Base-by-base conservation (phyloP, 2,888 invertebrate species). In the Lomographa bimaculata region DNA sequence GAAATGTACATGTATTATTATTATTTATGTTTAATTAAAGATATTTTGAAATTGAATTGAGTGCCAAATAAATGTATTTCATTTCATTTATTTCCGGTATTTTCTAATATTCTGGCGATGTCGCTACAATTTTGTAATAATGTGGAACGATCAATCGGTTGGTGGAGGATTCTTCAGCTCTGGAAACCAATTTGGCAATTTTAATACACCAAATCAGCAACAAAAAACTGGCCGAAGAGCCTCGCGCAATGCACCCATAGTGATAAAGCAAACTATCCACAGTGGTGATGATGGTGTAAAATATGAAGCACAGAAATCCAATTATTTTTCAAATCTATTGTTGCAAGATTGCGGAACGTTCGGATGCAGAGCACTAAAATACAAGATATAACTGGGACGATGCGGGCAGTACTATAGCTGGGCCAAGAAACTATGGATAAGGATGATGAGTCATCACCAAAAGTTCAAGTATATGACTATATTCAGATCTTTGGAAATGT, bases 281-380 rank as follows among this genome's bases (percentile, higher is more conserved):
- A 67, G 79, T 57, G 82, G 86, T 8, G 89, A 87, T 57, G 89
- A 90, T 49, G 89, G 89, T 30, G 59, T 90, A 89, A 84, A 60
- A 86, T 90, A 58, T 89, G 89, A 89, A 89, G 89, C 11, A 85
- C 85, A 7, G 89, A 89, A 44, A 77, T 89, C 32, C 89, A 89
- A 61, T 87, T 90, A 39, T 81, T 86, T n/a, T n/a, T n/a, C n/a
- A n/a, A n/a, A 0, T 79, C 71, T 2, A 58, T 90, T 46, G 78
- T 90, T 4, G 89, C 86, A 10, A 64, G 86, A 30, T 60, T 90
- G 1, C 66, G 73, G 24, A 89, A 85, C 43, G 87, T 90, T 20
- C 66, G 79, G 23, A 71, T 87, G 57, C 89, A 90, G 46, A 90
- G 89, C 54, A 86, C 85, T 1, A 90, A 89, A 66, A 80, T 90